Percentiles rank a stretch among this genome's conserved stretches.
phyloP scores from a whole-genome alignment of 2,888 invertebrate species.

The Agelastica alni region DNA sequence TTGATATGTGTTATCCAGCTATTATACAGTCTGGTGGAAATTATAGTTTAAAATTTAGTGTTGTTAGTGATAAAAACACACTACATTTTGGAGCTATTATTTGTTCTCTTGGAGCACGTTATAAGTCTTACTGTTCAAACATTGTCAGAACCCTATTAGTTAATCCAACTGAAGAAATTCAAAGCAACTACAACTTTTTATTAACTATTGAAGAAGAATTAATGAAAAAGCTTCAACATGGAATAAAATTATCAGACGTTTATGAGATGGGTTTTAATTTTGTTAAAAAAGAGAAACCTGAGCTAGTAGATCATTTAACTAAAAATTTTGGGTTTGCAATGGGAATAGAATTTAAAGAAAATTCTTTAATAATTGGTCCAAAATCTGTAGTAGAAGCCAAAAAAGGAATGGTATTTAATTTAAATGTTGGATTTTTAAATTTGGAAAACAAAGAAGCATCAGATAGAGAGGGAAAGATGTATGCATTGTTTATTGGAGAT shows the following conservation, averaged over 20 bases:
- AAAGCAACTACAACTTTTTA: slow-evolving; percentile 91
- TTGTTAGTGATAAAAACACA: slow-evolving; percentile 89
- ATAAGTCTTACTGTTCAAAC: slow-evolving; percentile 98
- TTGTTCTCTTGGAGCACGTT: slow-evolving; percentile 91
- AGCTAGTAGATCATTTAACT: slow-evolving; percentile 84
- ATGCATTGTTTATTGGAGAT: slow-evolving; percentile 95
- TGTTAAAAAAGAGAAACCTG: slow-evolving; percentile 86
- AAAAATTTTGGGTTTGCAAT: slow-evolving; percentile 97
- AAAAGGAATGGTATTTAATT: slow-evolving; percentile 96
- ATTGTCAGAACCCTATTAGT: slow-evolving; percentile 95
- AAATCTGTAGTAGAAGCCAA: slow-evolving; percentile 80
- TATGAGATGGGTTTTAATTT: slow-evolving; percentile 81
- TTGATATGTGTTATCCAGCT: slow-evolving; percentile 98
- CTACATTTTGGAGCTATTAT: slow-evolving; percentile 96
- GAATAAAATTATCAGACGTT: slow-evolving; percentile 81
- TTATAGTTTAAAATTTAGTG: slow-evolving; percentile 93
- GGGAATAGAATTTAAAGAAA: slow-evolving; percentile 98
- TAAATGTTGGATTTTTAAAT: slow-evolving; percentile 89
- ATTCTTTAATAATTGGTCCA: slow-evolving; percentile 87
- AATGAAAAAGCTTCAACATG: slow-evolving; percentile 80
- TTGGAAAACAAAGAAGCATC: slow-evolving; percentile 79
- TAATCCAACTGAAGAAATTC: slow-evolving; percentile 79
- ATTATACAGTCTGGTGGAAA: slow-evolving; percentile 97
- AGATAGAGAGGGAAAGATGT: slow-evolving; percentile 86
- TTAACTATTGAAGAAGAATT: slow-evolving; percentile 89